Evolutionary conservation across 2,888 invertebrate genomes (phyloP), one percentile per base, ranked within the genome.

Genomic region (Melolontha melolontha): DNA sequence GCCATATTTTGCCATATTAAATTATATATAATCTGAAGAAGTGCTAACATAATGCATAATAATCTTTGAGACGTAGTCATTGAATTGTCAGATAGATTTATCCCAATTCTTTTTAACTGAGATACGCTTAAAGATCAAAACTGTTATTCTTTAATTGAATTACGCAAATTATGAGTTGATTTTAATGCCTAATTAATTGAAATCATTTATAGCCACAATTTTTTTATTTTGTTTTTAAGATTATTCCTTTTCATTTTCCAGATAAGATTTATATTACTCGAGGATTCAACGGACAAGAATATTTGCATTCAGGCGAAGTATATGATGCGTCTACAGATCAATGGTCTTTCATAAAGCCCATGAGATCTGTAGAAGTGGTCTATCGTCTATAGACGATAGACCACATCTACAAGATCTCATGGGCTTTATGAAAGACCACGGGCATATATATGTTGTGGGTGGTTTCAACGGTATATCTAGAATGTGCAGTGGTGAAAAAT

Each of bases 381-480:
- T 96, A 12, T 94, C 95, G 0, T 94, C 95, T 80, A 93, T 95
- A 67, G 89, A 95, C 8, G 94, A 95, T 12, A 96, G 94, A 1
- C 97, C 97, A n/a, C 95, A 95, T 52, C 97, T 88, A 10, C 93
- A 86, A n/a, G 27, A 94, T 77, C 94, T 88, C 97, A 93, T 93
- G 70, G 92, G 87, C 66, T 92, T 89, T 69, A 97, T 89, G 75
- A 92, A 85, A 0, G 92, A 91, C 84, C 92, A 92, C 80, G 91
- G 90, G 74, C 89, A 88, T 83, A 87, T 91, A 1, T 91, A 90
- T 81, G 91, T 90, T n/a, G 89, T 91, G 69, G 96, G 96, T 29
- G 96, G 96, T 1, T 97, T 95, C 82, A 96, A 97, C 81, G 96
- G 96, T 0, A 91, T 94, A 49, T 92, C 93, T 0, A 86, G 97